phyloP scores from a whole-genome alignment of 1,140 invertebrate species.

The Hesperophylax magnus region DNA sequence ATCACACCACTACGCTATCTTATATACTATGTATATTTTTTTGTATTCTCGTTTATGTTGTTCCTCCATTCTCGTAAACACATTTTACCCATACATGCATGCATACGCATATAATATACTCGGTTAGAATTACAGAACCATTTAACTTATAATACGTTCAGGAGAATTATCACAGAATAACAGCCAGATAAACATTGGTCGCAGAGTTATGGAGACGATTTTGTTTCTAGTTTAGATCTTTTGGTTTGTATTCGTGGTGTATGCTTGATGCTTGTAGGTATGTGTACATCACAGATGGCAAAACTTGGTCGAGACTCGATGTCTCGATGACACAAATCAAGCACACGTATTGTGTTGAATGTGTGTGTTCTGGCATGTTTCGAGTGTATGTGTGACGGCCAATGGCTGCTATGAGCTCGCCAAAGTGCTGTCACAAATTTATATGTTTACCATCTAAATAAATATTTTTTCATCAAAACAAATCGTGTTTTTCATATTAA shows the following conservation, averaged over 20 bases:
- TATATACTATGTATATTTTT: no score
- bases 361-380: background rate
- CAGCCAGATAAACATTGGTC: no score
- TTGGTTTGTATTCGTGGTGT: no score
- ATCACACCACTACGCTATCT: background rate
- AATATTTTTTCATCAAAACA: slow-evolving; percentile 24
- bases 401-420: background rate
- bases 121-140: background rate
- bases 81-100: background rate
- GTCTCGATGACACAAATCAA: slow-evolving; percentile 22
- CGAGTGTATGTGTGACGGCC: no score
- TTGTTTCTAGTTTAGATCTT: no score
- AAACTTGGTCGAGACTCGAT: slow-evolving; percentile 17
- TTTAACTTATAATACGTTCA: no score
- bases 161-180: no score
- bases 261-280: no score
- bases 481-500: slow-evolving; percentile 28
- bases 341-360: background rate
- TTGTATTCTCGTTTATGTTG: background rate
- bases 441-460: slow-evolving; percentile 23
- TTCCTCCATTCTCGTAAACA: slow-evolving; percentile 2
- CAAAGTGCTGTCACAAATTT: slow-evolving; percentile 34
- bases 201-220: no score
- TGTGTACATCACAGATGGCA: slow-evolving; percentile 1
- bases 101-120: background rate